Conservation (phyloP, 2,797 vertebrate genomes). For the Linurgus olivaceus region DNA sequence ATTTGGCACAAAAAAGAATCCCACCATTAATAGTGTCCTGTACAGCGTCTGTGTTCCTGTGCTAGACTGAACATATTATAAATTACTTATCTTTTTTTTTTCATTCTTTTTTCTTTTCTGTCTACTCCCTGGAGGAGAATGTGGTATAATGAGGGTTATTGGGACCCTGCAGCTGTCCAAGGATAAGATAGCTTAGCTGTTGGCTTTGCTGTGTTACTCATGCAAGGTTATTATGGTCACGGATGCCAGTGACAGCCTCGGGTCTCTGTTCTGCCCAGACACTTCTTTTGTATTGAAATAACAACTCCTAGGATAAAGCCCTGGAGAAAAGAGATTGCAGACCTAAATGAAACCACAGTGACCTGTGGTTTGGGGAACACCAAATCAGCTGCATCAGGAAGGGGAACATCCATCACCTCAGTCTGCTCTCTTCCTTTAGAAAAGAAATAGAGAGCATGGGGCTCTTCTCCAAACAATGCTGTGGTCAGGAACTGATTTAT, state of each 20-base stretch:
- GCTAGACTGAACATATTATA: not conserved
- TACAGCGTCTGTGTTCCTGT: not conserved
- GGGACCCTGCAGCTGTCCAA: slow-evolving; percentile 17
- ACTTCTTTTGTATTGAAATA: not conserved
- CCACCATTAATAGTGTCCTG: not conserved
- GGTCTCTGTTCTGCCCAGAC: not conserved
- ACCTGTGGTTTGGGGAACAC: not conserved
- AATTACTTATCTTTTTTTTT: not conserved
- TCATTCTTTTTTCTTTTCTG: not conserved
- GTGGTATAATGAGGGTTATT: not conserved
- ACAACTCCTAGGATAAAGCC: not conserved
- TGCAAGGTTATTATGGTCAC: not conserved
- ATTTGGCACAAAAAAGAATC: not conserved
- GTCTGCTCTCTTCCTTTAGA: not conserved
- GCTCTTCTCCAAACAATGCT: not conserved
- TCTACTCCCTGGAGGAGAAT: not conserved
- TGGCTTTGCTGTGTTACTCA: not conserved
- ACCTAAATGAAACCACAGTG: slow-evolving; percentile 25
- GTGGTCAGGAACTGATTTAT: slow-evolving; percentile 12
- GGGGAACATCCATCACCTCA: slow-evolving; percentile 11
- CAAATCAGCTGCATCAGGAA: not conserved
- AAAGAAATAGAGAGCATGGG: not conserved
- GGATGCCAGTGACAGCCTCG: not conserved
- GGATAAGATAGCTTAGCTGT: not conserved
- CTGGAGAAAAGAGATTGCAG: not conserved